These are phyloP conservation scores for Cactoblastis cactorum DNA, from an alignment of 2,888 invertebrate genomes.

Conservation along the genomic window DNA sequence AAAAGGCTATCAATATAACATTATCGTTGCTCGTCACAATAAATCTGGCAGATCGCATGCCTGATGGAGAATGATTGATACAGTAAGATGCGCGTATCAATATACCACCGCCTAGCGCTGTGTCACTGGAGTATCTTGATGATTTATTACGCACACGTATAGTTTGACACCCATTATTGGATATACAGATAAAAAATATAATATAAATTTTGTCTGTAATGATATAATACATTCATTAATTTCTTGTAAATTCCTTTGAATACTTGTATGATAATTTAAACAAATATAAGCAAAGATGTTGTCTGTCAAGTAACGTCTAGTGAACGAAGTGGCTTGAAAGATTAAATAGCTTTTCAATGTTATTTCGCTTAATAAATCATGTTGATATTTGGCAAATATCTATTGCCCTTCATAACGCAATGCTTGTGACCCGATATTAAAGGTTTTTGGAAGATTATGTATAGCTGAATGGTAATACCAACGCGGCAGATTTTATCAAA, in stretches of 20 bases:
- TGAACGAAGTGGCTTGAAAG: too few species aligned
- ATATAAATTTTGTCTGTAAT: too few species aligned
- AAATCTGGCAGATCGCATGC: constrained; percentile 16
- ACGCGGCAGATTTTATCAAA: not conserved
- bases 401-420: not conserved
- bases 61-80: constrained; percentile 22
- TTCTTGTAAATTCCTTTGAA: too few species aligned
- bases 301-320: too few species aligned
- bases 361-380: too few species aligned
- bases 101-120: not conserved
- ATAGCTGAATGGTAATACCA: not conserved
- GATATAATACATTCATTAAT: too few species aligned
- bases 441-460: not conserved
- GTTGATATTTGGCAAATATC: too few species aligned
- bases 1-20: constrained; percentile 11
- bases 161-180: constrained; percentile 1
- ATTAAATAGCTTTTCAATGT: too few species aligned
- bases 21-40: constrained; percentile 14
- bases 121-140: constrained; percentile 2
- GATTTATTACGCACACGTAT: constrained; percentile 9
- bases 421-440: not conserved
- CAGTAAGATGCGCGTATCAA: constrained; percentile 11
- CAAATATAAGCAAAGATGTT: too few species aligned
- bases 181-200: not conserved
- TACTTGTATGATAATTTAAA: too few species aligned